These are phyloP conservation scores for Nycticebus coucang DNA, from an alignment of 2,113 vertebrate species.

Conservation along the genomic window DNA sequence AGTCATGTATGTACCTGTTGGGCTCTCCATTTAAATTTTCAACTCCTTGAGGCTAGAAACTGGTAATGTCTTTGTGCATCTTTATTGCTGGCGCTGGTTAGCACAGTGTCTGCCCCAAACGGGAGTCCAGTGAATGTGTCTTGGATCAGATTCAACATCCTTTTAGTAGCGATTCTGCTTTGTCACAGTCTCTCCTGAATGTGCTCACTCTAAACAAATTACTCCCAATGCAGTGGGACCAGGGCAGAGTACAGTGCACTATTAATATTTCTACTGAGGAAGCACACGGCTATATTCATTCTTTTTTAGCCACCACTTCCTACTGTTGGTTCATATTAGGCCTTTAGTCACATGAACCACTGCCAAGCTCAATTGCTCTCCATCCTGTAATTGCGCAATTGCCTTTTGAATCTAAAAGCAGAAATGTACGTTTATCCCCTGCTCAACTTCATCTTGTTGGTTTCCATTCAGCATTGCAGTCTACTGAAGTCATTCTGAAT, in stretches of 20 bases:
- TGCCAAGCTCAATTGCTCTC: conserved; percentile 55
- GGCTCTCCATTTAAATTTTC: neutral
- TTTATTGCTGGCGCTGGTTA: neutral
- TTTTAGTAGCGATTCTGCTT: conserved; percentile 39
- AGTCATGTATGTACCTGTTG: neutral
- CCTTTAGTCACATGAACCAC: conserved; percentile 46
- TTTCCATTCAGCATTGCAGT: conserved; percentile 51
- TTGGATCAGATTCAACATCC: conserved; percentile 40
- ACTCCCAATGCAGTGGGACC: neutral
- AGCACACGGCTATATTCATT: conserved; percentile 19
- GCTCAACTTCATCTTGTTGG: conserved; percentile 40
- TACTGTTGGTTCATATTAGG: conserved; percentile 58
- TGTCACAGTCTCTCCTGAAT: conserved; percentile 31
- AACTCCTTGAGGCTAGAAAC: conserved; percentile 9
- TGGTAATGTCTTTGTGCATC: conserved; percentile 3
- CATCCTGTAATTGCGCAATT: conserved; percentile 54
- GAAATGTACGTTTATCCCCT: conserved; percentile 35
- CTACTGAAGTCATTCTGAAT: conserved; percentile 49
- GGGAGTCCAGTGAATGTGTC: conserved; percentile 20
- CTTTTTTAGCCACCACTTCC: conserved; percentile 44
- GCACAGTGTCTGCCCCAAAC: neutral
- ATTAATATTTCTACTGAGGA: conserved; percentile 38
- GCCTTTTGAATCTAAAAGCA: conserved; percentile 59
- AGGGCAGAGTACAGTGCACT: conserved; percentile 8
- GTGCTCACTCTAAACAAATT: neutral